Conservation (phyloP, 2,797 vertebrate genomes). For the Lepilemur septentrionalis region DNA sequence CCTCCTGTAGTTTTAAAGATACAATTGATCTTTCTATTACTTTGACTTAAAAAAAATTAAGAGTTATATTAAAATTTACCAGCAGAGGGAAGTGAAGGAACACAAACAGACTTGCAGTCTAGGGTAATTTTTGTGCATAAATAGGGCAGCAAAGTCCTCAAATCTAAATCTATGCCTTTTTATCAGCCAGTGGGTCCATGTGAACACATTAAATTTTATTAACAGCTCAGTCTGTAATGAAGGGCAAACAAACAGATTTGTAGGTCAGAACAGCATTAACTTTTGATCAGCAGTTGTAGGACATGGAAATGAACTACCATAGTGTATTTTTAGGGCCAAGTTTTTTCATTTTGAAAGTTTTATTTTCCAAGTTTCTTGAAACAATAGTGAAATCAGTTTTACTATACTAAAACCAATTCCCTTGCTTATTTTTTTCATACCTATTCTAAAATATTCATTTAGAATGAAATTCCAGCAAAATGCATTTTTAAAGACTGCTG, state of each 20-base stretch:
- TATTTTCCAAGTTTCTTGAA: conserved; percentile 4
- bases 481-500: background rate
- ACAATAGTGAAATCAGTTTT: background rate
- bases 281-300: conserved; percentile 59
- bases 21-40: background rate
- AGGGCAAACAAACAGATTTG: conserved; percentile 30
- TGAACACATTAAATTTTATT: conserved; percentile 17
- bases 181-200: conserved; percentile 15
- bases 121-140: conserved; percentile 32
- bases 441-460: background rate
- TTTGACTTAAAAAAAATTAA: background rate
- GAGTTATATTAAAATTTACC: conserved; percentile 42
- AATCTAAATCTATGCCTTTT: conserved; percentile 45
- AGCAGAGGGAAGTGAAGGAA: conserved; percentile 83
- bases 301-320: background rate
- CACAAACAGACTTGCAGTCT: conserved; percentile 56
- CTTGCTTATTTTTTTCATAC: conserved; percentile 21
- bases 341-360: background rate
- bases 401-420: background rate
- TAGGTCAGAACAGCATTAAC: background rate
- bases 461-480: conserved; percentile 18
- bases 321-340: conserved; percentile 43
- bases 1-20: conserved; percentile 1
- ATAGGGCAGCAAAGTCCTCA: conserved; percentile 14
- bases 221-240: conserved; percentile 10